Percentiles rank a stretch among this genome's conserved stretches.
Conservation (phyloP, 2,888 invertebrate genomes). For the Cephalotes varians region DNA sequence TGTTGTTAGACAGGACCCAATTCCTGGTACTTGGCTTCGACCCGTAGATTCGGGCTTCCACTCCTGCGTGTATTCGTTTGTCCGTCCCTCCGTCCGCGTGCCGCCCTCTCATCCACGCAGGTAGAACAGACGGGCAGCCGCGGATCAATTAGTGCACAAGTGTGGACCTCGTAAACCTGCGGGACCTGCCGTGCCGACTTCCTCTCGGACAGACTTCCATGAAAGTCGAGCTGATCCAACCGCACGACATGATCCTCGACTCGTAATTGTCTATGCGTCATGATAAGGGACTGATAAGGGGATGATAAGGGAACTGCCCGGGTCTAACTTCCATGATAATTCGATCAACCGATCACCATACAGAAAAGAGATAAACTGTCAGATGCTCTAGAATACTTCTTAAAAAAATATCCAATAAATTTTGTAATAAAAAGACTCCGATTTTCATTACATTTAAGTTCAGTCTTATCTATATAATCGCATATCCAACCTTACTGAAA, state of each 20-base stretch:
- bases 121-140: conserved; percentile 73
- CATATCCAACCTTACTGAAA: not conserved
- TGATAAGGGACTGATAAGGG: not conserved
- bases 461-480: not conserved
- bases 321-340: not conserved
- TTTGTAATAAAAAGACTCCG: not conserved
- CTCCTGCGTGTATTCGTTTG: conserved; percentile 64
- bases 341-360: not conserved
- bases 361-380: not conserved
- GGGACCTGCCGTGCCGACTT: conserved; percentile 64
- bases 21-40: conserved; percentile 67
- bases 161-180: conserved; percentile 72
- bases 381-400: not conserved
- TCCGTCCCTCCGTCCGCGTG: conserved; percentile 63
- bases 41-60: conserved; percentile 63
- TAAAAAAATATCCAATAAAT: not conserved
- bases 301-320: too few relatives aligned
- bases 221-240: conserved; percentile 15
- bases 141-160: conserved; percentile 76
- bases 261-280: not conserved
- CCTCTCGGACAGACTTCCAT: conserved; percentile 53
- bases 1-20: conserved; percentile 60
- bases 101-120: conserved; percentile 78
- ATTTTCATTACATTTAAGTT: not conserved
- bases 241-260: not conserved